Base-by-base conservation (phyloP, 2,888 invertebrate genomes). In the Linyphia triangularis region DNA sequence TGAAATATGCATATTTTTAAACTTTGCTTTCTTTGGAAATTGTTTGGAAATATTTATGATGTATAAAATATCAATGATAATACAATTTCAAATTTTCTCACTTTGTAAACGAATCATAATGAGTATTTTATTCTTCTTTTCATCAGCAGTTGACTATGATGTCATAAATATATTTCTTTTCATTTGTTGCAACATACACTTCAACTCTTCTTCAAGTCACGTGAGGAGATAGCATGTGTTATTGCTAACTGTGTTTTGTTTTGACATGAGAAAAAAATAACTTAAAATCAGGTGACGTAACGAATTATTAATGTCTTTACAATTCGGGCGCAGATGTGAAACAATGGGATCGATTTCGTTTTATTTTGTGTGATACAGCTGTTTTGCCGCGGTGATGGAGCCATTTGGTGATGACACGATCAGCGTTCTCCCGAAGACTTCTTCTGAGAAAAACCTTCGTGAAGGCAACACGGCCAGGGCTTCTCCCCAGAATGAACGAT, bases 211-310 rank as follows among this genome's bases (percentile, higher is more conserved):
- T 51, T n/a, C 51, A 16, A 9, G 51, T 51, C 51, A 51, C 51
- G 51, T 51, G 51, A 51, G 51, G 16, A 51, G 9, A 40, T 13
- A 40, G 16, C 51, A 51, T 51, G 51, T 51, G 51, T 51, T 33
- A 6, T n/a, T n/a, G n/a, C n/a, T n/a, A n/a, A n/a, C n/a, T n/a
- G n/a, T 63, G 67, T 51, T 67, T 67, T 67, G 67, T 67, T 67
- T 67, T 67, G 67, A 30, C 33, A 9, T 4, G n/a, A n/a, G 67
- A n/a, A 28, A 6, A 6, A 28, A 16, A 43, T n/a, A 51, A 51
- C 13, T 13, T 16, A n/a, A 5, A 5, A 10, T 33, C 33, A 33
- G 9, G 9, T 51, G 51, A 51, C 51, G 51, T n/a, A 51, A n/a
- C 51, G 16, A 51, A 3, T n/a, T n/a, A n/a, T 51, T n/a, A 6